Conservation (phyloP, 2,888 invertebrate species). For the Stenodera caucasica region DNA sequence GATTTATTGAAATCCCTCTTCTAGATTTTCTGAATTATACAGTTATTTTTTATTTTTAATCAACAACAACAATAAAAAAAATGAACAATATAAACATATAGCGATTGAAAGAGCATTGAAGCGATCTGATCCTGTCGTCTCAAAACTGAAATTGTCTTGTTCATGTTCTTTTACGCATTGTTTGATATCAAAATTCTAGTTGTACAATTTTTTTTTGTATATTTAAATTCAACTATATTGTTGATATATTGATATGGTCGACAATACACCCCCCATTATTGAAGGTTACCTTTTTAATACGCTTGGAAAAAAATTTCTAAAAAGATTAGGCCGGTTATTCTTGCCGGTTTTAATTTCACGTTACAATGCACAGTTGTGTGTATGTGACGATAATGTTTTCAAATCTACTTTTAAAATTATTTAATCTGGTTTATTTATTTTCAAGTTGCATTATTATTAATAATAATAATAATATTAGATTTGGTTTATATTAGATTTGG, state of each 20-base stretch:
- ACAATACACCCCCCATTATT: constrained; percentile 17
- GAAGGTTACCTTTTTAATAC: constrained; percentile 41
- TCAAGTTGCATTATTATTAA: too few species aligned
- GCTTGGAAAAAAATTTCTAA: constrained; percentile 41
- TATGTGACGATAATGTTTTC: background rate
- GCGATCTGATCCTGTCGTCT: constrained; percentile 12
- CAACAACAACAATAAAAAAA: background rate
- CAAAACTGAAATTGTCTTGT: constrained; percentile 32
- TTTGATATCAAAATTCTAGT: constrained; percentile 33
- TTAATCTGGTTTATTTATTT: background rate
- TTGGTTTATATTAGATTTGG: constrained; percentile 19
- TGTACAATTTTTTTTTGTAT: constrained; percentile 9
- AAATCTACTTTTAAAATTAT: background rate
- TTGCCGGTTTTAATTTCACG: constrained; percentile 48
- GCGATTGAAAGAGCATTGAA: background rate
- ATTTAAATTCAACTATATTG: background rate
- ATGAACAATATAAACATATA: background rate
- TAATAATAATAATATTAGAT: background rate
- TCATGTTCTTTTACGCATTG: constrained; percentile 33
- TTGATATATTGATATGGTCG: constrained; percentile 13
- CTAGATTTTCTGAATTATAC: background rate
- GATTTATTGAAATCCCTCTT: constrained; percentile 2
- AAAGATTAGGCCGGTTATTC: constrained; percentile 46
- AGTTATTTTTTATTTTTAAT: background rate
- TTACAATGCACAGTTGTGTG: constrained; percentile 39